Base-by-base conservation (phyloP, 2,113 vertebrate species). In the Chelonoidis abingdonii region DNA sequence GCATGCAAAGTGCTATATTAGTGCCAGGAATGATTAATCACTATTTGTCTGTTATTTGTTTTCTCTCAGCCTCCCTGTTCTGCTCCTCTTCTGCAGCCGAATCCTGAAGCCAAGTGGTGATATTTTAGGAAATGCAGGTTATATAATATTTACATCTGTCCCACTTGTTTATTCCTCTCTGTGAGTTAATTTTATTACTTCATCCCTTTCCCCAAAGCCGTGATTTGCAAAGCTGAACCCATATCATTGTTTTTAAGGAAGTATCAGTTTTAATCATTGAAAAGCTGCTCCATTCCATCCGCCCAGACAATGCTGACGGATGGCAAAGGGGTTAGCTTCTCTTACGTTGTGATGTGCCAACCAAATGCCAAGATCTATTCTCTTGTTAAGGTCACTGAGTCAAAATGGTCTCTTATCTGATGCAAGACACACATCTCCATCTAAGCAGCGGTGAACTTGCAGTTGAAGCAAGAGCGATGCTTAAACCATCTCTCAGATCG, bases 91-190 rank as follows among this genome's bases (percentile, higher is more conserved):
- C 62, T n/a, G 84, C 88, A 86, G 93, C 84, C 76, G 87, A 44
- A 49, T 80, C 92, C 87, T 81, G 87, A 86, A 96, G 95, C 94
- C 92, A 86, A 94, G 86, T 80, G 8, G 5, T 53, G 93, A 95
- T 96, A 96, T 97, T 97, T 97, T 94, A 52, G 96, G 97, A 94
- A 96, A 87, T 93, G 90, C 84, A 89, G 94, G 93, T 96, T 97
- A 96, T 97, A 93, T 97, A 97, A 97, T 97, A 96, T 97, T 97
- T 97, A 97, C 97, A 97, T 97, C 97, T 98, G 97, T 96, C 95
- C 89, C 88, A 53, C 92, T 96, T 95, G 93, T 95, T 96, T 95
- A 90, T 94, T 92, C 95, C 94, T 96, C 90, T 93, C 89, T 86
- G 89, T 47, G 72, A 0, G 91, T 93, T 95, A 96, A 95, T 97